phyloP scores from a whole-genome alignment of 2,113 vertebrate species.

The Neotoma lepida region DNA sequence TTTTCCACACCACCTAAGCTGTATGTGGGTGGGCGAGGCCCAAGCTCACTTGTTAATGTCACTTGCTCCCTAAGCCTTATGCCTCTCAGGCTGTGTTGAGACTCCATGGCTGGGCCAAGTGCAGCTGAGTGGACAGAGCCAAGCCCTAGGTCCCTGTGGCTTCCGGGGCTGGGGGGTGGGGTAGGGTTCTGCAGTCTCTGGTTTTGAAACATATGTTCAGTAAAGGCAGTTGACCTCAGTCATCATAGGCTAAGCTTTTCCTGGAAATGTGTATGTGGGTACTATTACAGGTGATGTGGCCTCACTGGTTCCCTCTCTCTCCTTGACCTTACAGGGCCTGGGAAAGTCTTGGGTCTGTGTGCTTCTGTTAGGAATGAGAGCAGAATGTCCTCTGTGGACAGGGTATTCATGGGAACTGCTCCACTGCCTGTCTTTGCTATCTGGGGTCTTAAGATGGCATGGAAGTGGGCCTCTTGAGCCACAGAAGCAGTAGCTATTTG shows the following conservation, averaged over 20 bases:
- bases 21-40: neutral
- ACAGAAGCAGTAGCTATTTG: neutral
- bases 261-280: neutral
- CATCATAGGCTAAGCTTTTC: neutral
- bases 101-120: neutral
- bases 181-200: neutral
- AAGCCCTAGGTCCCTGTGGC: neutral
- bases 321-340: neutral
- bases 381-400: neutral
- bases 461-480: no score
- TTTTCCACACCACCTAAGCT: neutral
- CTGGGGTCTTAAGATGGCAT: neutral
- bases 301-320: neutral
- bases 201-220: neutral
- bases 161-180: neutral
- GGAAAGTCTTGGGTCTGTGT: neutral
- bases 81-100: neutral
- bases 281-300: neutral
- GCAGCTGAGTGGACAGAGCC: neutral
- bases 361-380: neutral
- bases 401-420: rapidly evolving
- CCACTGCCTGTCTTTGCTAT: rapidly evolving
- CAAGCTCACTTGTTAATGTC: rapidly evolving
- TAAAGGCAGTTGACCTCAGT: neutral
- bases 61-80: neutral